phyloP scores from a whole-genome alignment of 2,113 vertebrate genomes.

The Budorcas taxicolor region DNA sequence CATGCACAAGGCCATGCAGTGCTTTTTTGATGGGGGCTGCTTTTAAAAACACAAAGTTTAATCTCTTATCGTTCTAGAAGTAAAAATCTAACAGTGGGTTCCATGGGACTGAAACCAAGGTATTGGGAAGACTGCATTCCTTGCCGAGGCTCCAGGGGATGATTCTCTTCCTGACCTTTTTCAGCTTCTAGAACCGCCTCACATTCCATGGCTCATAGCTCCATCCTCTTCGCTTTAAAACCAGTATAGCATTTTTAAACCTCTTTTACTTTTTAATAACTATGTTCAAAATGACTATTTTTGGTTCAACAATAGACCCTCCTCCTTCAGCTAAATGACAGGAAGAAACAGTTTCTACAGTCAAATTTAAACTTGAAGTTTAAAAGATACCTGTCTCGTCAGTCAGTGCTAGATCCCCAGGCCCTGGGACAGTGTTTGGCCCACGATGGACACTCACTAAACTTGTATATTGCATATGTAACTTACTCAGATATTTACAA shows the following conservation, averaged over 20 bases:
- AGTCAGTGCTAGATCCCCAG: background rate
- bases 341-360: background rate
- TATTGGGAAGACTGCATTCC: background rate
- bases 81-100: background rate
- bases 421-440: background rate
- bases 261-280: background rate
- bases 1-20: fast-evolving
- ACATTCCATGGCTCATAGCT: background rate
- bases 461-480: background rate
- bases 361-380: background rate
- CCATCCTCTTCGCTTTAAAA: background rate
- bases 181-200: background rate
- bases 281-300: background rate
- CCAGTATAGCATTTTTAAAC: background rate
- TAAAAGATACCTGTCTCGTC: background rate
- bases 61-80: background rate
- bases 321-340: background rate
- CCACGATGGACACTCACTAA: background rate
- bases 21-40: background rate
- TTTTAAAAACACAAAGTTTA: background rate
- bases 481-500: background rate
- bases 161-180: background rate
- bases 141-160: background rate
- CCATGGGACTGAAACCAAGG: background rate
- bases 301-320: background rate